phyloP scores from a whole-genome alignment of 2,113 vertebrate genomes.

The Hipposideros armiger region DNA sequence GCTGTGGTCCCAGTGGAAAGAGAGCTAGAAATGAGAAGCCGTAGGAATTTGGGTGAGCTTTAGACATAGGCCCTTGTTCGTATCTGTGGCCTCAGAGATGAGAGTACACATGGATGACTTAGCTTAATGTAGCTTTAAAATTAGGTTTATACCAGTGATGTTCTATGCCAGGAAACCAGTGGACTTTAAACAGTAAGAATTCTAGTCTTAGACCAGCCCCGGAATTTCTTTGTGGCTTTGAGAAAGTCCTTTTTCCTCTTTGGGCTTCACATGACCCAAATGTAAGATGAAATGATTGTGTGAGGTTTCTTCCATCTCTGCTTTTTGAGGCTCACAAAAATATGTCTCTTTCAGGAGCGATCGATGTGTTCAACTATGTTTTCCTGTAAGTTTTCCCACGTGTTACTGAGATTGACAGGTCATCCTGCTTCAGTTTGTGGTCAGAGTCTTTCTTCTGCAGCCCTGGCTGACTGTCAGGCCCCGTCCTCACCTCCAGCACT shows the following conservation, averaged over 20 bases:
- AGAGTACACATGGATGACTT: neutral
- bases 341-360: neutral
- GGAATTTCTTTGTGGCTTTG: neutral
- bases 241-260: neutral
- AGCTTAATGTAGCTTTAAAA: neutral
- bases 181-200: slow-evolving; percentile 11
- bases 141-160: neutral
- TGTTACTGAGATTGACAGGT: neutral
- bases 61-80: neutral
- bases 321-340: neutral
- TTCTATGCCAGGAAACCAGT: neutral
- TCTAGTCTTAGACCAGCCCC: neutral
- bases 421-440: neutral
- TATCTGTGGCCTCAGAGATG: neutral
- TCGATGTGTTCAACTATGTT: neutral
- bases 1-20: neutral
- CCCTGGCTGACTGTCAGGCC: neutral
- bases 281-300: neutral
- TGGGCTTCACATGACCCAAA: neutral
- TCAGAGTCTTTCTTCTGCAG: neutral
- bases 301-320: neutral
- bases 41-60: neutral
- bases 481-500: neutral
- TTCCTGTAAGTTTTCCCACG: neutral
- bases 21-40: slow-evolving; percentile 39